phyloP scores from a whole-genome alignment of 1,140 invertebrate species.

The Neotoxoptera formosana region DNA sequence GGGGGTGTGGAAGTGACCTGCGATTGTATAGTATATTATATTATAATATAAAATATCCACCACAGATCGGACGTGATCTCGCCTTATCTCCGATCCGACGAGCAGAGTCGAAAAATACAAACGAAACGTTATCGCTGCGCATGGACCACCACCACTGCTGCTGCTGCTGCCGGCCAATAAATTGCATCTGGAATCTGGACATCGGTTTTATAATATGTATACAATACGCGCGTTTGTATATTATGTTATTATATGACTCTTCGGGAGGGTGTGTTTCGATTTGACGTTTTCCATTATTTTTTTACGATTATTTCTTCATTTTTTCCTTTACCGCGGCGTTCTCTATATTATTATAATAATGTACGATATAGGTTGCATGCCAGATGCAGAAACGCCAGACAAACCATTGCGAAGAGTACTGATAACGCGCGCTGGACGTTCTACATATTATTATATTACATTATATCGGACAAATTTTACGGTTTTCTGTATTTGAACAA shows the following conservation, averaged over 20 bases:
- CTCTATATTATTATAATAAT: not conserved
- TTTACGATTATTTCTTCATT: not conserved
- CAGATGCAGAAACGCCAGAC: not conserved
- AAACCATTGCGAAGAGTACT: not conserved
- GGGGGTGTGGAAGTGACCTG: not conserved
- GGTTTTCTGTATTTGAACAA: not conserved
- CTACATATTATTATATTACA: not conserved
- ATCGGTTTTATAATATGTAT: not conserved
- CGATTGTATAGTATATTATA: not conserved
- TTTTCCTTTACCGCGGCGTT: not conserved
- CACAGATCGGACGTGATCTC: not conserved
- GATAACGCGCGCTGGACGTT: not conserved
- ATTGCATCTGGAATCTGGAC: constrained; percentile 43
- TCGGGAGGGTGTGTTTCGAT: not conserved
- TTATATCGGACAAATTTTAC: not conserved
- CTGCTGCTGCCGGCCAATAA: constrained; percentile 4
- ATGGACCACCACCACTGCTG: not conserved
- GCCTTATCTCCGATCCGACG: not conserved
- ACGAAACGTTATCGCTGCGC: not conserved
- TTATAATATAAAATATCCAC: not conserved
- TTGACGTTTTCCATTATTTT: constrained; percentile 14
- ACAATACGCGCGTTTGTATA: not conserved
- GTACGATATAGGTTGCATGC: constrained; percentile 6
- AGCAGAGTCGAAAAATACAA: not conserved
- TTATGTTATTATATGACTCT: not conserved